These are phyloP conservation scores for Urocitellus parryii DNA, from an alignment of 2,113 vertebrate species.

Conservation along the genomic window DNA sequence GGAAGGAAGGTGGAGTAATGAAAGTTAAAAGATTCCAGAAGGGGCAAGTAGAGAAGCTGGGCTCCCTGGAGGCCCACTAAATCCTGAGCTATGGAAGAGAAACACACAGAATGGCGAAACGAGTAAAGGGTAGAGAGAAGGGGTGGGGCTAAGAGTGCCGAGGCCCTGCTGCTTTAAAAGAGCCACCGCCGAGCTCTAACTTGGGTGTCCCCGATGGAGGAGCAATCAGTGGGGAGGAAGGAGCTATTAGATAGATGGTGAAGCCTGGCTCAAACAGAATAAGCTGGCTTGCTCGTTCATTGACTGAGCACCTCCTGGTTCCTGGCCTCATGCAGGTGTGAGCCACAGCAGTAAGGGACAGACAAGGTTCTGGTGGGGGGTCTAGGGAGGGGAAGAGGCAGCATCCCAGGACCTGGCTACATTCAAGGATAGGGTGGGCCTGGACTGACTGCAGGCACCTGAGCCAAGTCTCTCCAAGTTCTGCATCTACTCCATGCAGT, in stretches of 20 bases:
- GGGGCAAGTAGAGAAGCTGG: neutral
- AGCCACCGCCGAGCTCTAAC: neutral
- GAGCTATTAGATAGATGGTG: neutral
- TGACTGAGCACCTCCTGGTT: too few species aligned
- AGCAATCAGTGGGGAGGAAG: neutral
- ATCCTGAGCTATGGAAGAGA: neutral
- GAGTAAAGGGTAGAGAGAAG: neutral
- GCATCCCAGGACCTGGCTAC: neutral
- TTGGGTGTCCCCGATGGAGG: accelerated
- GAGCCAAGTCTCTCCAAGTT: neutral
- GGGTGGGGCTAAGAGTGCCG: neutral
- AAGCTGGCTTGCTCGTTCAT: neutral
- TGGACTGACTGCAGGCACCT: neutral
- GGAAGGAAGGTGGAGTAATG: neutral
- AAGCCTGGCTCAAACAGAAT: neutral
- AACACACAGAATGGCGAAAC: neutral
- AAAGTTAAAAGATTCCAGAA: neutral
- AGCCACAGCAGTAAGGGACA: neutral
- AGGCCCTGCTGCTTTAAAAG: neutral
- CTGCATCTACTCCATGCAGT: neutral
- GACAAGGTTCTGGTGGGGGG: neutral
- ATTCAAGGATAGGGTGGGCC: neutral
- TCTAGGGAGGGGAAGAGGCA: neutral
- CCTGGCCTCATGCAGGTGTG: too few species aligned
- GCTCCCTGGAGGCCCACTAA: neutral